These are phyloP conservation scores for Palythoa grandis DNA, from an alignment of 92 coral and sea anemone species.

Conservation along the genomic window DNA sequence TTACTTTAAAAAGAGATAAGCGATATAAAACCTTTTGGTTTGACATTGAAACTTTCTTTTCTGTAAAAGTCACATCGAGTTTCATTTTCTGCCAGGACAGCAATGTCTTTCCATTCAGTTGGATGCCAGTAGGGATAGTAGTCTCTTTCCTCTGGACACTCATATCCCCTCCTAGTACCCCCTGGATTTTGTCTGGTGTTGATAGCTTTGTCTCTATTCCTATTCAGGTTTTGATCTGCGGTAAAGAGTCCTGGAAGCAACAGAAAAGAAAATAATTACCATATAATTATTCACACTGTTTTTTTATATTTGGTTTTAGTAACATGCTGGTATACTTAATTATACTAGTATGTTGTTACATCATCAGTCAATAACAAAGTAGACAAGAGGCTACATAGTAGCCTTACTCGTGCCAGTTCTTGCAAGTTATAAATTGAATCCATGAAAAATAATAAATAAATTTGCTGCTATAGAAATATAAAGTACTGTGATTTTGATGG, in stretches of 20 bases:
- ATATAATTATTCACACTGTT: too few species aligned
- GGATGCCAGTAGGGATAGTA: conserved; percentile 98
- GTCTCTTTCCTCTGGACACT: conserved; percentile 97
- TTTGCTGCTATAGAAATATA: too few species aligned
- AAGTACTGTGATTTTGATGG: too few species aligned
- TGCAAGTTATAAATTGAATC: too few species aligned
- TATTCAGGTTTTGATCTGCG: conserved; percentile 90
- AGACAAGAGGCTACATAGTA: too few species aligned
- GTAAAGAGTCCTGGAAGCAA: conserved; percentile 80
- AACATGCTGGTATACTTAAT: too few species aligned
- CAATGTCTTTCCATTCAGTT: conserved; percentile 97
- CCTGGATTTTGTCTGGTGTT: conserved; percentile 95
- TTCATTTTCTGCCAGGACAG: conserved; percentile 71
- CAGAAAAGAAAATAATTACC: background rate
- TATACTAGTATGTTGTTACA: too few species aligned
- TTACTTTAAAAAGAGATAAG: background rate
- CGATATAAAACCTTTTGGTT: conserved; percentile 74
- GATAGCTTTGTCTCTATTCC: conserved; percentile 57
- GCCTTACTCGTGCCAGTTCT: too few species aligned
- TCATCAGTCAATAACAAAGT: too few species aligned
- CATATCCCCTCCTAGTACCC: conserved; percentile 93
- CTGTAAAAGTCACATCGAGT: conserved; percentile 73
- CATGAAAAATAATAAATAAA: too few species aligned
- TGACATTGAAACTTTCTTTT: conserved; percentile 89
- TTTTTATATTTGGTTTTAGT: too few species aligned